These are phyloP conservation scores for Vireo griseus DNA, from an alignment of 2,797 vertebrate genomes.

Conservation along the genomic window DNA sequence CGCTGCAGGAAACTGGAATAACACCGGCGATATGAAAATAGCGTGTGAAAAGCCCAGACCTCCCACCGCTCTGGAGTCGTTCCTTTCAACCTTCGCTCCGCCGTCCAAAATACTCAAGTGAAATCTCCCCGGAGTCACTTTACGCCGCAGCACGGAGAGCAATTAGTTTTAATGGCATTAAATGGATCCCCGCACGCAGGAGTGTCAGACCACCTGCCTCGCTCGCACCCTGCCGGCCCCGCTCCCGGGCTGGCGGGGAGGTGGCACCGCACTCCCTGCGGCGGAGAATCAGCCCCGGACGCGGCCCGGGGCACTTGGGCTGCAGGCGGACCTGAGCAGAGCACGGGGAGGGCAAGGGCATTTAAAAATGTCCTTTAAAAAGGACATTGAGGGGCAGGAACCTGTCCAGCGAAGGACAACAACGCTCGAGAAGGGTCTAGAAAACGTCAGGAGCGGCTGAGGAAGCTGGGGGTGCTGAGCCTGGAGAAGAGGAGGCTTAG, in stretches of 20 bases:
- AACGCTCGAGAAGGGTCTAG: not conserved
- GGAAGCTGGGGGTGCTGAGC: not conserved
- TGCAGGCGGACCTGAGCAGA: not conserved
- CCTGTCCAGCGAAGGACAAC: too few relatives aligned
- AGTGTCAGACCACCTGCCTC: not conserved
- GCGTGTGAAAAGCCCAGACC: not conserved
- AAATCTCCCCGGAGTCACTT: not conserved
- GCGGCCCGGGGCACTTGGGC: not conserved
- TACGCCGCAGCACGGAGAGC: not conserved
- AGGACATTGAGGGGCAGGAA: too few relatives aligned
- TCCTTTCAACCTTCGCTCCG: not conserved
- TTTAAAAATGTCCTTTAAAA: not conserved
- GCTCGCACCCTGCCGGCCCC: not conserved
- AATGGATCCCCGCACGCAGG: not conserved
- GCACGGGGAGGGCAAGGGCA: not conserved
- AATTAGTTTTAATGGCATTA: slow-evolving; percentile 13
- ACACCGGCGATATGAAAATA: not conserved
- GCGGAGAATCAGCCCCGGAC: not conserved
- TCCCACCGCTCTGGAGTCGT: not conserved
- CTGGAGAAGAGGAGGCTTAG: not conserved
- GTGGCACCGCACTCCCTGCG: too few relatives aligned
- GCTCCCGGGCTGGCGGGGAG: not conserved
- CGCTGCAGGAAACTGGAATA: not conserved
- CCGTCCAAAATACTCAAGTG: not conserved
- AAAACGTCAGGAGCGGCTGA: not conserved